Percentiles rank a stretch among this genome's conserved stretches.
phyloP scores from a whole-genome alignment of 2,113 vertebrate genomes.

The Rhinopithecus roxellana region DNA sequence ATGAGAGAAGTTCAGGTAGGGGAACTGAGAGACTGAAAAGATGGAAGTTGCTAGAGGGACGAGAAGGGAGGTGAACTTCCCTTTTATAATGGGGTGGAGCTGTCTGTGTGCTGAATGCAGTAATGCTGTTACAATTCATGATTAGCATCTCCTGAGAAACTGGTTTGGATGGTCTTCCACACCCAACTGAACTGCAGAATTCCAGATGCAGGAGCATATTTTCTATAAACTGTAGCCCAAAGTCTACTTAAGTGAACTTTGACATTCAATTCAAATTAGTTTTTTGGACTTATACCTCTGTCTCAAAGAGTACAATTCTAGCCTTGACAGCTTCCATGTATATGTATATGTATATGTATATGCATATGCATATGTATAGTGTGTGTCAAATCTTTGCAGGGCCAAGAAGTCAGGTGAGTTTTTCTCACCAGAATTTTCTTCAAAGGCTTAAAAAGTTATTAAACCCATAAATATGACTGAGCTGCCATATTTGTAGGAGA shows the following conservation, averaged over 20 bases:
- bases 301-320: neutral
- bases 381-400: neutral
- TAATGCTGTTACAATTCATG: too few relatives aligned
- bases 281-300: neutral
- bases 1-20: neutral
- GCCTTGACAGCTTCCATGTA: neutral
- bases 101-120: neutral
- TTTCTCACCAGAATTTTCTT: neutral
- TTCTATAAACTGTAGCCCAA: neutral
- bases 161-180: neutral
- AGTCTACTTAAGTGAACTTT: neutral
- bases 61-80: neutral
- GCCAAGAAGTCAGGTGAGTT: neutral
- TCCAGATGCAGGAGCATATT: neutral
- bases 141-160: neutral
- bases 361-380: too few relatives aligned
- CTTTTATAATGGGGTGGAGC: neutral
- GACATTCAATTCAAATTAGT: neutral
- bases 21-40: neutral
- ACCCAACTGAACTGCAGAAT: neutral
- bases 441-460: neutral
- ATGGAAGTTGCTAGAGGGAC: neutral
- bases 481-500: neutral
- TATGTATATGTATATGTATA: too few relatives aligned
- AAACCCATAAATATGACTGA: neutral